phyloP scores from a whole-genome alignment of 2,797 vertebrate genomes.

The Malurus leucopterus region DNA sequence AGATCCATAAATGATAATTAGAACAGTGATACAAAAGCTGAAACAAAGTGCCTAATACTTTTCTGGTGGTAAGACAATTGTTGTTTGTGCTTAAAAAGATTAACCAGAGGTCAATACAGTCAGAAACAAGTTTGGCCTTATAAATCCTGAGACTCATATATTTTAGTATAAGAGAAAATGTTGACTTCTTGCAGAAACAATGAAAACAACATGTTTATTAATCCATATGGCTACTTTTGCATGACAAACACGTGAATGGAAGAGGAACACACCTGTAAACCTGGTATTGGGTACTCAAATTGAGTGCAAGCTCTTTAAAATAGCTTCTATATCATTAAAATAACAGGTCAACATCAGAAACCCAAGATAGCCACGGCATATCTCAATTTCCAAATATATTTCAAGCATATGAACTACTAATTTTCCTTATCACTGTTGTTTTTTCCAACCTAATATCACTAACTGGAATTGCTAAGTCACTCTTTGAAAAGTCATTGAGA shows the following conservation, averaged over 20 bases:
- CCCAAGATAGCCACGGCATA: neutral
- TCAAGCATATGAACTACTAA: neutral
- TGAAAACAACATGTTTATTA: neutral
- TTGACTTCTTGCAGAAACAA: neutral
- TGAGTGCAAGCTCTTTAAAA: neutral
- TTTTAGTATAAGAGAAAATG: neutral
- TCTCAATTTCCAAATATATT: neutral
- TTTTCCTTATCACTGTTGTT: neutral
- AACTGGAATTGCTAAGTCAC: neutral
- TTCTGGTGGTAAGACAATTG: neutral
- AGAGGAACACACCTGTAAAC: neutral
- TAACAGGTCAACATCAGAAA: neutral
- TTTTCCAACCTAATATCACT: neutral
- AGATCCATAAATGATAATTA: neutral
- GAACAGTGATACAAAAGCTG: neutral
- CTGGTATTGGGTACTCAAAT: neutral
- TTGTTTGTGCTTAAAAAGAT: neutral
- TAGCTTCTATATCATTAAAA: neutral
- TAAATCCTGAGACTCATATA: neutral
- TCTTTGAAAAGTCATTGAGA: neutral
- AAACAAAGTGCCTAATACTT: neutral
- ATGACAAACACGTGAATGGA: neutral
- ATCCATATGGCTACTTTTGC: neutral
- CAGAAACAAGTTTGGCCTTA: neutral
- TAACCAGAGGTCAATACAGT: neutral